Base-by-base conservation (phyloP, 2,113 vertebrate species). In the Forbesichthys papilliferus region DNA sequence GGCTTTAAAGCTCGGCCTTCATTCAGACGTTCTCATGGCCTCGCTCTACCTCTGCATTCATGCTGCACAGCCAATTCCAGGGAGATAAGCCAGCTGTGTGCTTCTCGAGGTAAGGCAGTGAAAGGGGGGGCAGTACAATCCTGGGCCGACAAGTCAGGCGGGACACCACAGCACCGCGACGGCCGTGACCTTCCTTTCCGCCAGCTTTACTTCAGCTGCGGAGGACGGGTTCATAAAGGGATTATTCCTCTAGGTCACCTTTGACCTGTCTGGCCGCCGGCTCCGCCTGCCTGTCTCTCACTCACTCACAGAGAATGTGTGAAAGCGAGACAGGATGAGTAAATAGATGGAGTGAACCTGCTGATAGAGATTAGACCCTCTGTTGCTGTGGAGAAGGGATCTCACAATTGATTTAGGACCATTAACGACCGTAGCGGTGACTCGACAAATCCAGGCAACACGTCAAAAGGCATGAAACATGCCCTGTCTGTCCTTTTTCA, bases 221-320 rank as follows among this genome's bases (percentile, higher is more conserved):
- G 73, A 80, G 72, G 73, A 84, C 66, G 64, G 78, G 81, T 90
- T 90, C 84, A 90, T 86, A 85, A 90, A 86, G 69, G 79, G 81
- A 87, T 91, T 90, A 89, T 88, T 86, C 71, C 9, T 42, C 69
- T 80, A 66, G 49, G 89, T 82, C 87, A 80, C 83, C 83, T 87
- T 83, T 88, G 81, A 83, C 83, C 87, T 68, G 64, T 58, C 75
- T 80, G 84, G 68, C 62, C 64, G 72, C 65, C 62, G n/a, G 64
- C 82, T 87, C 78, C 79, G 71, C 80, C 76, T 55, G 52, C 64
- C 70, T 80, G 80, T 85, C 87, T 76, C 64, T 90, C 86, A 87
- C 73, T 85, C 82, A 75, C 53, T 78, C 71, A 77, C 76, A 59
- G 49, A 69, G 16, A 56, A n/a, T 16, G 33, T 9, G 3, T 52